Evolutionary conservation across 2,113 vertebrate species (phyloP).

Genomic region (Cyprinodon variegatus): DNA sequence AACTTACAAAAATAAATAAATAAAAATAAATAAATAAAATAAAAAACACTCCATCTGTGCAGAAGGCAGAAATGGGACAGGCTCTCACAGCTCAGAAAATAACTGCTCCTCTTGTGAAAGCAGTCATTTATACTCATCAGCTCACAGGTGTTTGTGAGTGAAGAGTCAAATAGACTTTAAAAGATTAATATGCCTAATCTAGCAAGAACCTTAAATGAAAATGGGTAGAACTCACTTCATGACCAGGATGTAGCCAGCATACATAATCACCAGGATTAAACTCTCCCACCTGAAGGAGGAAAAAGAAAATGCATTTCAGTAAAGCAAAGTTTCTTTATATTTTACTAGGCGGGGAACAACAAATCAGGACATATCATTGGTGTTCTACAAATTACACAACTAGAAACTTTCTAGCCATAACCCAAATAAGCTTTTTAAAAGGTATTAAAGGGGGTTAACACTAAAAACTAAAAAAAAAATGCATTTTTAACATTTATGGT

Average conservation of each 20-base stretch:
- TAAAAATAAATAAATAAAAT: background rate
- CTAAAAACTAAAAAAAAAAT: too few species aligned
- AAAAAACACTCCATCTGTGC: conserved; percentile 20
- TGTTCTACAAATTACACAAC: background rate
- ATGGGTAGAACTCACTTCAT: conserved; percentile 91
- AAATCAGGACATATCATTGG: too few species aligned
- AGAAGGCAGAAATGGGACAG: conserved; percentile 21
- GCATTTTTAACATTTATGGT: background rate
- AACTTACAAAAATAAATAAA: background rate
- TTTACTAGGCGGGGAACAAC: background rate
- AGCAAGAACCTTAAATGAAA: background rate
- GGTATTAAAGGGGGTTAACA: too few species aligned
- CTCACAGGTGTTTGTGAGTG: conserved; percentile 13
- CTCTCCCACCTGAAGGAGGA: conserved; percentile 91
- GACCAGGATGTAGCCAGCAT: conserved; percentile 92
- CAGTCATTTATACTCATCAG: conserved; percentile 5
- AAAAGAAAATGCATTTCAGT: background rate
- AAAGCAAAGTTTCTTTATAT: background rate
- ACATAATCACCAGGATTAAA: conserved; percentile 93
- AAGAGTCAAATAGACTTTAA: conserved; percentile 6
- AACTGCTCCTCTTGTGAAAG: conserved; percentile 1
- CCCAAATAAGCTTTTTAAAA: too few species aligned
- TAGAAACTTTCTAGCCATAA: background rate
- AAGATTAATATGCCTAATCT: background rate
- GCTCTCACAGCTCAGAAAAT: conserved; percentile 32